These are phyloP conservation scores for Lepeophtheirus nordmannii DNA, from an alignment of 2,888 invertebrate genomes.

Conservation along the genomic window DNA sequence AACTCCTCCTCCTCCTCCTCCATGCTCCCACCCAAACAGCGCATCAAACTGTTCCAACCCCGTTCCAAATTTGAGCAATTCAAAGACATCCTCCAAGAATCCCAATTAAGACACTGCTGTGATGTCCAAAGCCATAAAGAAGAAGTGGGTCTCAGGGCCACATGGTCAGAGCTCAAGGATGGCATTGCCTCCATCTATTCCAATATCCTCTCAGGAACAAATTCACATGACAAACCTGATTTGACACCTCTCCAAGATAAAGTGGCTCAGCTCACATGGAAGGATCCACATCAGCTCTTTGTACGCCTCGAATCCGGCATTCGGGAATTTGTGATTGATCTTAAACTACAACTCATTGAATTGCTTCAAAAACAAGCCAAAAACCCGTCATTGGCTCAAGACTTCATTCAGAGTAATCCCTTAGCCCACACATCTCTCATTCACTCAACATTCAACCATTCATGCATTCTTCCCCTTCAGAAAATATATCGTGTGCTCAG, in stretches of 20 bases:
- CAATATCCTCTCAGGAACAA: constrained; percentile 32
- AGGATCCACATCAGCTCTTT: constrained; percentile 49
- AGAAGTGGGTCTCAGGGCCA: constrained; percentile 37
- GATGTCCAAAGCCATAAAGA: constrained; percentile 33
- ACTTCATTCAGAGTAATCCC: constrained; percentile 39
- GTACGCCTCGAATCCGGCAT: constrained; percentile 47
- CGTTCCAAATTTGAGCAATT: constrained; percentile 17
- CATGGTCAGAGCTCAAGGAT: constrained; percentile 39
- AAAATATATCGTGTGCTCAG: too few species aligned
- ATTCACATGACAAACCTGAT: constrained; percentile 26
- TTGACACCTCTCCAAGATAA: constrained; percentile 32
- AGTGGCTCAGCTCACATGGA: constrained; percentile 38
- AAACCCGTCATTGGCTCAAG: constrained; percentile 40
- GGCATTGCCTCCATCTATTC: constrained; percentile 37
- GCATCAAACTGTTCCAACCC: constrained; percentile 12
- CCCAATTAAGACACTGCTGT: constrained; percentile 1
- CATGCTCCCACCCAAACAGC: neutral
- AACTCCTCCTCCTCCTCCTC: neutral
- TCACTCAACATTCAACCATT: too few species aligned
- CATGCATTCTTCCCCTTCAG: too few species aligned
- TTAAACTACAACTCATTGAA: constrained; percentile 44
- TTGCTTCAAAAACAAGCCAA: constrained; percentile 39
- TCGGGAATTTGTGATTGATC: constrained; percentile 48
- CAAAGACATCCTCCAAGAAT: constrained; percentile 21
- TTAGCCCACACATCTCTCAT: too few species aligned